phyloP scores from a whole-genome alignment of 2,113 vertebrate species.

The Neolamprologus sp. region DNA sequence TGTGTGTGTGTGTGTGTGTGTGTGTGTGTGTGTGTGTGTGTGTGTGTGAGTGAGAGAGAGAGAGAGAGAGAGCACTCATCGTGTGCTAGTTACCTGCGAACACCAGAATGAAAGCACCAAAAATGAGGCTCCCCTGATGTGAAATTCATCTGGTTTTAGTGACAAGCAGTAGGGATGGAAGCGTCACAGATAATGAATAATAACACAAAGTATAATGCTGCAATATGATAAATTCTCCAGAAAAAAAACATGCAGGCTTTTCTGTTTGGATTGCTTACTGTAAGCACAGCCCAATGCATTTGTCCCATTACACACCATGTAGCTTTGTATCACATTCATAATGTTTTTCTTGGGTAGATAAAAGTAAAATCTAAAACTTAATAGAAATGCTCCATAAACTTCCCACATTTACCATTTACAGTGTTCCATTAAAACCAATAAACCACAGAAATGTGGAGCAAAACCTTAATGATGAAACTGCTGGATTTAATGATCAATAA shows the following conservation, averaged over 20 bases:
- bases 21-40: neutral
- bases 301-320: neutral
- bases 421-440: conserved; percentile 29
- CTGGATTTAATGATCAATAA: conserved; percentile 7
- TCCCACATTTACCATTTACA: conserved; percentile 15
- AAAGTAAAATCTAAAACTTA: neutral
- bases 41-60: neutral
- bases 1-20: neutral
- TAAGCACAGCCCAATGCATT: neutral
- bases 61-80: neutral
- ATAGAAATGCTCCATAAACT: conserved; percentile 10
- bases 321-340: neutral
- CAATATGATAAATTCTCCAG: neutral
- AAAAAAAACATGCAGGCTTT: neutral
- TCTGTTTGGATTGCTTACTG: neutral
- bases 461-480: neutral
- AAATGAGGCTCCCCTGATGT: conserved; percentile 10
- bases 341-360: neutral
- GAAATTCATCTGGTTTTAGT: conserved; percentile 8
- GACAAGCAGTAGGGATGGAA: neutral
- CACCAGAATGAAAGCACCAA: neutral
- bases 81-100: neutral
- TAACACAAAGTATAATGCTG: neutral
- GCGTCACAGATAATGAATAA: neutral
- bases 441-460: neutral